Evolutionary conservation across 2,888 invertebrate genomes (phyloP), one percentile per base, ranked within the genome.

Genomic region (Archips xylosteana): DNA sequence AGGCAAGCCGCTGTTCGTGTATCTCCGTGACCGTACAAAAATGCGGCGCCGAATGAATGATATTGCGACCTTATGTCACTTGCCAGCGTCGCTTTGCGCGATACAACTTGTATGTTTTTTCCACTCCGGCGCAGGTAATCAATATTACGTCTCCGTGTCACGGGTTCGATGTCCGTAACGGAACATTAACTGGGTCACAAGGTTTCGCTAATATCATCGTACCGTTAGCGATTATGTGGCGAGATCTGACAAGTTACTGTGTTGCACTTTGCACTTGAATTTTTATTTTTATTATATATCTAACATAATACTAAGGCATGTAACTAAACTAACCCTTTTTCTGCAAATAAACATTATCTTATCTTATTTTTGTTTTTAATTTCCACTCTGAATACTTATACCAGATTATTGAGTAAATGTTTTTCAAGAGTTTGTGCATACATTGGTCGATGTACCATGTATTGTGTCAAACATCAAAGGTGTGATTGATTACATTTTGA

Each of bases 171-270:
- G 91, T 80, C 89, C 91, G 83, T 90, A 92, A 92, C 94, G 91
- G 94, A 85, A 87, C 81, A 75, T 78, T 81, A 88, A 85, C 87
- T 94, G 85, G 92, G 93, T 94, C 91, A 94, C 85, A 87, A 91
- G 94, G 94, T 92, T 92, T 92, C 85, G 93, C 93, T 92, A 92
- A 94, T 93, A 93, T 92, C 87, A 80, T 82, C 81, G 80, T 86
- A 87, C 91, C 90, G 92, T 92, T 92, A 91, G 81, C 79, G 80
- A 89, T 89, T 87, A 83, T 83, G 81, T 82, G 78, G 76, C 77
- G 81, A 85, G 87, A 89, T 90, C 87, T 82, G 80, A 86, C 85
- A 86, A 87, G 82, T 83, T 83, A 84, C 83, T 85, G 12, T 13
- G 68, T 64, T 73, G 69, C 69, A 74, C 59, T 65, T 64, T 69